Evolutionary conservation across 2,888 invertebrate genomes (phyloP).

Genomic region (Parapristionchus giblindavisi): DNA sequence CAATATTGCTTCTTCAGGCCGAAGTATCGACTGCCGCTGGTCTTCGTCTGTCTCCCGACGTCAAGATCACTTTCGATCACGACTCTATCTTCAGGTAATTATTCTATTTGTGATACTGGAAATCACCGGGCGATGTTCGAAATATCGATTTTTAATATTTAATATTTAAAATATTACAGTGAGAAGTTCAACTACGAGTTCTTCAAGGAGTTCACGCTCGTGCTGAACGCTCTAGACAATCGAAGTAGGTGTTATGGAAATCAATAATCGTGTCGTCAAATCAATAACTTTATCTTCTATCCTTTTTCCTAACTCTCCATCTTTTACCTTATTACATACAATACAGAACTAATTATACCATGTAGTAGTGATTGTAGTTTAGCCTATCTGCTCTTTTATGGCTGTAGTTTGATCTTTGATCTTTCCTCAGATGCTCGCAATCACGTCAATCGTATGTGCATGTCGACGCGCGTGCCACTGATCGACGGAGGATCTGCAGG

Average conservation of each 20-base stretch:
- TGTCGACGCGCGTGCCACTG: conserved; percentile 90
- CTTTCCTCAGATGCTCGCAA: conserved; percentile 82
- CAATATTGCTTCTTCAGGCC: conserved; percentile 75
- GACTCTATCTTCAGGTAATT: conserved; percentile 79
- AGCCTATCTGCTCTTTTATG: neutral
- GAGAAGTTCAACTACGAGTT: conserved; percentile 83
- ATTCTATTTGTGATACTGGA: neutral
- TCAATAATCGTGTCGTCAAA: neutral
- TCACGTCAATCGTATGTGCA: conserved; percentile 98
- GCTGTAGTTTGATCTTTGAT: neutral
- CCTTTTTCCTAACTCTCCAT: too few species aligned
- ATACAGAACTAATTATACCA: too few species aligned
- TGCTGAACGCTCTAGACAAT: conserved; percentile 96
- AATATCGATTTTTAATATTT: too few species aligned
- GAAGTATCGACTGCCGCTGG: conserved; percentile 63
- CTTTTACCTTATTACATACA: neutral
- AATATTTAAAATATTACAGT: conserved; percentile 44
- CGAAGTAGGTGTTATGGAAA: neutral
- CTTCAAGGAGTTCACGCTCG: conserved; percentile 88
- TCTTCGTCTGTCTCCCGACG: conserved; percentile 51
- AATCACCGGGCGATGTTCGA: neutral
- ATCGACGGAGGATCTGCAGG: conserved; percentile 98
- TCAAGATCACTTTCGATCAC: conserved; percentile 79
- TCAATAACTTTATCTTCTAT: too few species aligned
- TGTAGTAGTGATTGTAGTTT: conserved; percentile 25